Conservation (phyloP, 2,113 vertebrate species). For the Mungos mungo region DNA sequence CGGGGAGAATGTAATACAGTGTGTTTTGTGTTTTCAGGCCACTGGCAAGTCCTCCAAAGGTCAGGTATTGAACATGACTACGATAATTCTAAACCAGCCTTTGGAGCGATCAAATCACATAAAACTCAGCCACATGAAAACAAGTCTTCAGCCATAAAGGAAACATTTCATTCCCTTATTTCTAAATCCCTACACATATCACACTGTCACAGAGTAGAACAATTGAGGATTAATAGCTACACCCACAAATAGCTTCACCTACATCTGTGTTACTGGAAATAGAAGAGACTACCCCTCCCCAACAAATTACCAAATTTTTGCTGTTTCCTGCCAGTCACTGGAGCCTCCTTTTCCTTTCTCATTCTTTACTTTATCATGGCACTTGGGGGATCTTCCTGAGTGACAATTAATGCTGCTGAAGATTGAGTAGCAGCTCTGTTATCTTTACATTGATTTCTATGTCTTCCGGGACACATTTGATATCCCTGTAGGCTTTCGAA, state of each 20-base stretch:
- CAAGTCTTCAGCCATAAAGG: constrained; percentile 63
- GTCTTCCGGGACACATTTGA: neutral
- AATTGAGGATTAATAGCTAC: constrained; percentile 65
- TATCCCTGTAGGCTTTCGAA: neutral
- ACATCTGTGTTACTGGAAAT: constrained; percentile 46
- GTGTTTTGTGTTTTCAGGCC: constrained; percentile 68
- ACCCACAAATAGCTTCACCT: neutral
- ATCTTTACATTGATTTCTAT: neutral
- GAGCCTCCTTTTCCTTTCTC: neutral
- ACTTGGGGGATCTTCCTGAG: neutral
- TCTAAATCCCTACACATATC: constrained; percentile 73
- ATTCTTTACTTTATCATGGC: neutral
- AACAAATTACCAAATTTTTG: neutral
- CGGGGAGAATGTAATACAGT: constrained; percentile 37
- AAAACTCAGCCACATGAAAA: constrained; percentile 74
- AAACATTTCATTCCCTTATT: constrained; percentile 75
- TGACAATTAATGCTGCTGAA: neutral
- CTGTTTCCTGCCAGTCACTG: neutral
- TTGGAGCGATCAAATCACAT: constrained; percentile 75
- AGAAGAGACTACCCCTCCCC: neutral
- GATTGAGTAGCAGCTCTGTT: neutral
- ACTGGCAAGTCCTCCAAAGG: constrained; percentile 70
- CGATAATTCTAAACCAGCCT: constrained; percentile 72
- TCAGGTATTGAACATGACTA: constrained; percentile 73
- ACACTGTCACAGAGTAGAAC: constrained; percentile 64